These are phyloP conservation scores for Diplodus sargus DNA, from an alignment of 2,797 vertebrate species.

Conservation along the genomic window DNA sequence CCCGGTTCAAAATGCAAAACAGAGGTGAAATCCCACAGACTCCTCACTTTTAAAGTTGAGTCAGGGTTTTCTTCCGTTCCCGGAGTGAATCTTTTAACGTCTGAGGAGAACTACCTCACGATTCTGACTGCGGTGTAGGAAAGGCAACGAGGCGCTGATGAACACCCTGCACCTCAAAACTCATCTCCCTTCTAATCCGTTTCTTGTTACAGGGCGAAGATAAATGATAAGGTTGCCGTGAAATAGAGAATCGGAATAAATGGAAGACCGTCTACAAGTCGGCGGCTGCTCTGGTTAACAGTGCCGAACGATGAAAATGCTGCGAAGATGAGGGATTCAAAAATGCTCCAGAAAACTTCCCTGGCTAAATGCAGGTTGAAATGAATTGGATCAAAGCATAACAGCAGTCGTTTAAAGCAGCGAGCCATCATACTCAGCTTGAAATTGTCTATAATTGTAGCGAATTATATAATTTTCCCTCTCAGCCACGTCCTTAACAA, in stretches of 20 bases:
- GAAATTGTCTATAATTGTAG: slow-evolving; percentile 57
- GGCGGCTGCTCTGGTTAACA: neutral
- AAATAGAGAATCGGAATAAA: neutral
- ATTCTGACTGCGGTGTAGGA: neutral
- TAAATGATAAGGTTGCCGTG: neutral
- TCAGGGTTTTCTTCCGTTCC: slow-evolving; percentile 7
- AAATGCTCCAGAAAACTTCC: slow-evolving; percentile 6
- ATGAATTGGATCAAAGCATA: slow-evolving; percentile 19
- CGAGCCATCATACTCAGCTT: slow-evolving; percentile 29
- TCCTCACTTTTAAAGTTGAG: slow-evolving; percentile 42
- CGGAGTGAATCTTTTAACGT: slow-evolving; percentile 7
- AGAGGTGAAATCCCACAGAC: slow-evolving; percentile 32
- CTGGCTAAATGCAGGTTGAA: slow-evolving; percentile 36
- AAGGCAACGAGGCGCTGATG: neutral
- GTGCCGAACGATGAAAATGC: neutral
- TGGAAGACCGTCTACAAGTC: neutral
- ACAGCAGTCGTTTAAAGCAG: slow-evolving; percentile 42
- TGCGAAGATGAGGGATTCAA: neutral
- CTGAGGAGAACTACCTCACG: neutral
- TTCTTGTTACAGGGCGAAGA: neutral
- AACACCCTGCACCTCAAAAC: neutral
- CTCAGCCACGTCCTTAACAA: slow-evolving; percentile 8
- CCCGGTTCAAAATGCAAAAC: slow-evolving; percentile 39
- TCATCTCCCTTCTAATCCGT: neutral
- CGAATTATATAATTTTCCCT: slow-evolving; percentile 40